A percentile compares a stretch with the other conserved stretches of the same genome.
phyloP scores from a whole-genome alignment of 2,888 invertebrate species.

The Pyrocoelia pectoralis region DNA sequence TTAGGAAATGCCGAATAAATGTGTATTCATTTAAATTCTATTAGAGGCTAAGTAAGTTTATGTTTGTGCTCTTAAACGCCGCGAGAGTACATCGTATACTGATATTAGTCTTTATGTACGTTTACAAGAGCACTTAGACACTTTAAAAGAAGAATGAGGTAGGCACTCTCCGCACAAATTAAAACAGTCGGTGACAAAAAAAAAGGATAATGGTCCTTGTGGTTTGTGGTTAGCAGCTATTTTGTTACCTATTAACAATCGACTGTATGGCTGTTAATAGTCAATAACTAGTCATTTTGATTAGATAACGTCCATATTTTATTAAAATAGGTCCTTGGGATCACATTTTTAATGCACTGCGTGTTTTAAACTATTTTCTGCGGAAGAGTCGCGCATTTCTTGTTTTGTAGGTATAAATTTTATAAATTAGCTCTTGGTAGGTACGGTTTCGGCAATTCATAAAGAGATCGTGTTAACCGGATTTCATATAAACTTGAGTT shows the following conservation, averaged over 20 bases:
- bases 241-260: conserved; percentile 11
- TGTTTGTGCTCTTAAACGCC: not conserved
- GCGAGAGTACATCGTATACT: not conserved
- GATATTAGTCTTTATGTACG: not conserved
- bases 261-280: conserved; percentile 8
- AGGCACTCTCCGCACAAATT: not conserved
- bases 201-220: conserved; percentile 5
- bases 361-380: not conserved
- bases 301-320: conserved; percentile 8
- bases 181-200: conserved; percentile 7
- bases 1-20: too few relatives aligned
- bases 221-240: conserved; percentile 14
- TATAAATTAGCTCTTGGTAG: not conserved
- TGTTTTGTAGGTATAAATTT: not conserved
- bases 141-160: not conserved
- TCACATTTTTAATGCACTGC: not conserved
- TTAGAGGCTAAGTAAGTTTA: not conserved
- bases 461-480: conserved; percentile 7
- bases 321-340: not conserved
- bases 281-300: conserved; percentile 9
- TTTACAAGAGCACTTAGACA: conserved; percentile 8
- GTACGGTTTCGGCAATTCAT: not conserved
- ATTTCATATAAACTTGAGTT: not conserved
- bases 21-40: too few relatives aligned
- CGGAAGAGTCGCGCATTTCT: not conserved